Conservation (phyloP, 2,113 vertebrate genomes). For the Hydropotes inermis region DNA sequence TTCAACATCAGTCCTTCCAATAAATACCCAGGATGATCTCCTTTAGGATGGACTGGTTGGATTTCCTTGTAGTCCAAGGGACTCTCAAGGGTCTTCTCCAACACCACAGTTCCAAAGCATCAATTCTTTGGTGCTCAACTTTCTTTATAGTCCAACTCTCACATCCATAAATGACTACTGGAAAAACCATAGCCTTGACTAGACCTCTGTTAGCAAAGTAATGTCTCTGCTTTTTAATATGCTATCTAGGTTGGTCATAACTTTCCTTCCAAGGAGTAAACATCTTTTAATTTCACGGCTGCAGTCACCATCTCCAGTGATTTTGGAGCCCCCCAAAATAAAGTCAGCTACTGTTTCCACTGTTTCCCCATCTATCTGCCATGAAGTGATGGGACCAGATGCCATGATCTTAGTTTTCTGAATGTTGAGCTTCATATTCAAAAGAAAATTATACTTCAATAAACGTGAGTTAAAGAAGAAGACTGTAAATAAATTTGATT, state of each 20-base stretch:
- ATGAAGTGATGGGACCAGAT: background rate
- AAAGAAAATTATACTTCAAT: background rate
- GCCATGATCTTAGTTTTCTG: background rate
- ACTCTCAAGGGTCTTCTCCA: background rate
- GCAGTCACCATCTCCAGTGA: background rate
- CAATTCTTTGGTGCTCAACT: background rate
- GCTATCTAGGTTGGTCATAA: background rate
- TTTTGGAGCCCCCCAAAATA: accelerated
- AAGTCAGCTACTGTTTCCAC: background rate
- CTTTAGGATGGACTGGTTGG: background rate
- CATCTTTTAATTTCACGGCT: background rate
- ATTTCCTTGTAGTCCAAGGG: background rate
- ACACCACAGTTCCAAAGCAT: background rate
- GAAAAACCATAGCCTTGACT: background rate
- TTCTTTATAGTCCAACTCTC: background rate
- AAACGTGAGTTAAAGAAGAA: background rate
- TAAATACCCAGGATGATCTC: accelerated
- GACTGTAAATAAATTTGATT: background rate
- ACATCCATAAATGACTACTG: background rate
- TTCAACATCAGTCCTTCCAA: background rate
- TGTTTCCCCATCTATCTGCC: background rate
- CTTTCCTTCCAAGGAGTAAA: background rate
- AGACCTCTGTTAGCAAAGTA: background rate
- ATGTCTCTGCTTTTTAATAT: background rate
- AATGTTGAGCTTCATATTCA: background rate